phyloP scores from a whole-genome alignment of 2,797 vertebrate genomes.

The Rhodeus uyekii region DNA sequence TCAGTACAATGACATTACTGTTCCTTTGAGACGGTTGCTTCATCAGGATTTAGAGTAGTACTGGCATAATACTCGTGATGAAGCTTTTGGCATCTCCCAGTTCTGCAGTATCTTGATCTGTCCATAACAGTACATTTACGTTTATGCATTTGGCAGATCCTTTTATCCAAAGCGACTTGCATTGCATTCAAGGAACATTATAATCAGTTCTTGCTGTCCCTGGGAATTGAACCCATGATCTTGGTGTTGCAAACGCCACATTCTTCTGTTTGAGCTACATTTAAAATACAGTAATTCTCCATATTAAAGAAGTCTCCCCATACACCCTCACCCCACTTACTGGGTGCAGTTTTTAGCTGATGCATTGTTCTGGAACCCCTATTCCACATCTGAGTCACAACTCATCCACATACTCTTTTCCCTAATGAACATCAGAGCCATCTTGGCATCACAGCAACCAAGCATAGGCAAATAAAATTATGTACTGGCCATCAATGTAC shows the following conservation, averaged over 20 bases:
- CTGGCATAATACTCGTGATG: not conserved
- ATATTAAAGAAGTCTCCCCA: constrained; percentile 32
- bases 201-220: too few species aligned
- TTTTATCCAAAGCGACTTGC: too few species aligned
- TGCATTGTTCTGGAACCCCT: constrained; percentile 15
- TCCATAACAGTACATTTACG: too few species aligned
- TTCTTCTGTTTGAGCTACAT: too few species aligned
- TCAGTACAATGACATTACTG: constrained; percentile 18
- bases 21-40: not conserved
- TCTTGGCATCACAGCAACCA: not conserved
- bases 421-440: not conserved
- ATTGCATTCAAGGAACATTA: too few species aligned
- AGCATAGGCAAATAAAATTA: not conserved
- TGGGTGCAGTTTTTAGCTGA: not conserved
- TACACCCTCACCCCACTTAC: constrained; percentile 4
- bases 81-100: constrained; percentile 10
- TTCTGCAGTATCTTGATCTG: constrained; percentile 28
- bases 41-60: not conserved
- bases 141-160: too few species aligned
- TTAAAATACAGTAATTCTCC: too few species aligned
- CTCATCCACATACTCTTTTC: not conserved
- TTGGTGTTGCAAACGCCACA: too few species aligned
- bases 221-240: too few species aligned
- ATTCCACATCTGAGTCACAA: constrained; percentile 24
- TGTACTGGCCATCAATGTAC: not conserved